Base-by-base conservation (phyloP, 2,797 vertebrate genomes). In the Lithobates pipiens region DNA sequence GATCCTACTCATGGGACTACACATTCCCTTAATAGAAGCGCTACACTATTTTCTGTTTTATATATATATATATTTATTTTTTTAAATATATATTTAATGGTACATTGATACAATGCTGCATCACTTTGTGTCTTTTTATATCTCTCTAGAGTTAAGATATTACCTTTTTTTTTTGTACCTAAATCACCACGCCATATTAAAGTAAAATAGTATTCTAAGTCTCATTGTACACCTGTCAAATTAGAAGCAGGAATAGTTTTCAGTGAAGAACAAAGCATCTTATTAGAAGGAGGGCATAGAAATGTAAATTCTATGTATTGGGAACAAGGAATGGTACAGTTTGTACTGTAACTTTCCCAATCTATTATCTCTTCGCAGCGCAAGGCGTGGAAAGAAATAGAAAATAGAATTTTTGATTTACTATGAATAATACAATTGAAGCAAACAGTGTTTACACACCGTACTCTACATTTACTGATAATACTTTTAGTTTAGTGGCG, bases 341-440 rank as follows among this genome's bases (percentile, higher is more conserved):
- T 46, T 29, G 44, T 50, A 50, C 23, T 34, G 34, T 32, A 18
- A 32, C 10, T 63, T 67, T 25, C 4, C 10, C 21, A 27, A 67
- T 21, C 34, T 29, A 80, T 80, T 80, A 67, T 80, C 65, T 70
- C 10, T n/a, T 21, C 32, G 16, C 4, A 15, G 57, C n/a, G 16
- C 57, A n/a, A 15, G 42, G 46, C 36, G 25, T n/a, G 9, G 25
- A 68, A 39, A 32, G 34, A 36, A 36, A 36, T 1, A 16, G 36
- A 25, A 44, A 77, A 77, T 9, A n/a, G 7, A 10, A 9, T 44
- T 36, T 65, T 42, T 18, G 15, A 32, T 39, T 25, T 18, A 46
- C 18, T 32, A 44, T 80, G 77, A 80, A 70, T 80, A 70, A 70
- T 70, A 46, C 77, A 34, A 46, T 29, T 21, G 44, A 67, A 29